phyloP scores from a whole-genome alignment of 64 coral and sea anemone species.

The Astreopora myriophthalma region DNA sequence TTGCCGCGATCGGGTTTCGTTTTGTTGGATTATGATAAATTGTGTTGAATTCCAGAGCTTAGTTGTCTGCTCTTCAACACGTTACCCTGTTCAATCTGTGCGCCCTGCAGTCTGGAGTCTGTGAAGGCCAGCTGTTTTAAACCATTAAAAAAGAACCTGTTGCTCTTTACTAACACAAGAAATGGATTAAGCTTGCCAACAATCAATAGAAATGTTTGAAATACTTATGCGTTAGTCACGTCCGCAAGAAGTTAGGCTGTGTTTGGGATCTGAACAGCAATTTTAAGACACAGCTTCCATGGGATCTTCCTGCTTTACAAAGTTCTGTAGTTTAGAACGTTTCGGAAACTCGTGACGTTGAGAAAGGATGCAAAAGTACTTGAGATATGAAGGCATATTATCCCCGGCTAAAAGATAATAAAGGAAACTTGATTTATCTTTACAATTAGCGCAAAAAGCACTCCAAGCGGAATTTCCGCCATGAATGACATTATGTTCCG shows the following conservation, averaged over 20 bases:
- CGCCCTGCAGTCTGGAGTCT: neutral
- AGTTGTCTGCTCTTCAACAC: neutral
- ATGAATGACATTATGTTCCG: neutral
- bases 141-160: constrained; percentile 18
- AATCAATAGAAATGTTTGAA: neutral
- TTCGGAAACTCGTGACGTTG: neutral
- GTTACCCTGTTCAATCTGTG: neutral
- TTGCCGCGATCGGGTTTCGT: neutral
- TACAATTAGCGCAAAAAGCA: neutral
- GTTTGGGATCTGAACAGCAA: neutral
- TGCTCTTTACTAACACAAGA: neutral
- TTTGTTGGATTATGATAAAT: neutral
- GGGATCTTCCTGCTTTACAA: neutral
- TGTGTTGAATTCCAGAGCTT: neutral
- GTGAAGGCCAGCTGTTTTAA: neutral
- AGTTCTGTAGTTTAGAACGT: neutral
- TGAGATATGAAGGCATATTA: neutral
- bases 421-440: neutral
- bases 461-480: neutral
- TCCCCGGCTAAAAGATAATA: neutral
- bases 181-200: neutral
- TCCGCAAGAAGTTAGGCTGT: neutral
- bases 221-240: neutral
- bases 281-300: neutral
- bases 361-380: neutral